Percentiles rank a stretch among this genome's conserved stretches.
phyloP scores from a whole-genome alignment of 2,797 vertebrate species.

The Potorous gilbertii region DNA sequence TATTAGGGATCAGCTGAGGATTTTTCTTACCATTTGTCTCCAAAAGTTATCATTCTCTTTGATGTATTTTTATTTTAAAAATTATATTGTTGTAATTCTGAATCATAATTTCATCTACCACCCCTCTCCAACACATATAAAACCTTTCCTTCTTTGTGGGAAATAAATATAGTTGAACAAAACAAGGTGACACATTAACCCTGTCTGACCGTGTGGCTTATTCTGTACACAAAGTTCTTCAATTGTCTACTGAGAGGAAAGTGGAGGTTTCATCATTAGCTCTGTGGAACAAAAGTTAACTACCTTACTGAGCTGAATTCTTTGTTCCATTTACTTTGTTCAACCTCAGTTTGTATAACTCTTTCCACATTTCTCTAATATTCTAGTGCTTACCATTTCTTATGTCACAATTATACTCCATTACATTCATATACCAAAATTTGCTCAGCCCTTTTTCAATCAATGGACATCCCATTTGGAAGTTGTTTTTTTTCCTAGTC shows the following conservation, averaged over 20 bases:
- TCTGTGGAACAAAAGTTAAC: background rate
- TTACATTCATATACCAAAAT: background rate
- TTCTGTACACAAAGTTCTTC: background rate
- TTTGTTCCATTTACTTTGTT: background rate
- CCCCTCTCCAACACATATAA: background rate
- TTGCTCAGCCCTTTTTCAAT: background rate
- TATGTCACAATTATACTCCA: background rate
- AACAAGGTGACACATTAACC: background rate
- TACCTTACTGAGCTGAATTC: background rate
- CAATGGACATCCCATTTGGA: background rate
- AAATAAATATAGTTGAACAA: background rate
- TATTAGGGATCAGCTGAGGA: background rate
- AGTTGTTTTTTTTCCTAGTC: background rate
- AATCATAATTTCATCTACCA: too few relatives aligned
- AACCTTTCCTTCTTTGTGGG: background rate
- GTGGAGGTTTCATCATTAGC: background rate
- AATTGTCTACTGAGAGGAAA: background rate
- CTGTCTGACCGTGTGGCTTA: background rate
- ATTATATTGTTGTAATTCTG: background rate
- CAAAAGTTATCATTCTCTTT: background rate
- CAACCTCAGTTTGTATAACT: background rate
- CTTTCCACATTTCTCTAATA: background rate
- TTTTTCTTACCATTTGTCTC: constrained; percentile 24
- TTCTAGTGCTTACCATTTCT: background rate
- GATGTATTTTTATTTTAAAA: background rate